Base-by-base conservation (phyloP, 2,113 vertebrate genomes). In the Phrynosoma platyrhinos region DNA sequence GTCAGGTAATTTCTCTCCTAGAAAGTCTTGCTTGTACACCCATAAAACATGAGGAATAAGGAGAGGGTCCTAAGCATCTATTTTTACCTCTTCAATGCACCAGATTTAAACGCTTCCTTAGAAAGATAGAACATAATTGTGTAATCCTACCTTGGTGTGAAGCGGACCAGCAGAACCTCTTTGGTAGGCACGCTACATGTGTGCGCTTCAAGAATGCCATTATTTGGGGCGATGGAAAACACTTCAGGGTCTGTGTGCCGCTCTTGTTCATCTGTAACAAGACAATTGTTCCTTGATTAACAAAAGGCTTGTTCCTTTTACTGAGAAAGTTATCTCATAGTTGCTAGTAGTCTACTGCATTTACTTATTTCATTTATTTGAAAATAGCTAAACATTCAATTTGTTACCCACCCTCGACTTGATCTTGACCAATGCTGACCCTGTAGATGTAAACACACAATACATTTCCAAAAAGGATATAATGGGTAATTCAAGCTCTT, bases 121-220 rank as follows among this genome's bases (percentile, higher is more conserved):
- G 4, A 62, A 62, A 16, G 55, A 16, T 16, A 18, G 25, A 6
- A 32, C 40, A 27, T 71, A 75, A 27, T 25, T 52, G 14, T 52
- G 1, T 23, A 53, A 53, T 7, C 6, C 27, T 96, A 99, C 99
- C 97, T 97, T 32, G 98, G 96, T 27, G 95, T 98, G 94, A 99
- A 99, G 93, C 90, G 96, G 94, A 99, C 96, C 91, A 97, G 92
- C 84, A 99, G 74, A 23, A 91, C 36, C 23, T 91, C 89, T 84
- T 93, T 97, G 87, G 95, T 91, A 4, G 93, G 95, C 0, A 42
- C 81, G 0, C 91, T 93, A 53, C 81, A 86, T 47, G 94, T 74
- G 2, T 92, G 90, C 1, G 96, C 95, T 80, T 95, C 94, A 58
- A 99, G 95, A 52, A 97, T 6, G 5, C 98, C 98, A 0, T 82